Evolutionary conservation across 1,140 invertebrate genomes (phyloP), one percentile per base, ranked within the genome.

Genomic region (Drosophila nannoptera): DNA sequence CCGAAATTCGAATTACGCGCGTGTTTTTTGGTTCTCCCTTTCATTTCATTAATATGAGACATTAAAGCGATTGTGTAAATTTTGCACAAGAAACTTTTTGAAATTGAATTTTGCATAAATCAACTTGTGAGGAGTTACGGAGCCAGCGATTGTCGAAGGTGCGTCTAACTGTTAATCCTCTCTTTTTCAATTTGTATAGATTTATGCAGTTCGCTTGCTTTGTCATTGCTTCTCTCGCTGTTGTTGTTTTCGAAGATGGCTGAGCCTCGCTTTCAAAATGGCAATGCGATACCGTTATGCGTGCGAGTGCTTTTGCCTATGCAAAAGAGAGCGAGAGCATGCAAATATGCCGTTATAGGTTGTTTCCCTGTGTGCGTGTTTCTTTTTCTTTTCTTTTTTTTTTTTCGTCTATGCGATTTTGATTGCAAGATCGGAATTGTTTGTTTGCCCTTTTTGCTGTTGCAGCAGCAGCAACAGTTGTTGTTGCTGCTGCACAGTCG

Each of bases 261-360:
- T 12, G 49, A 4, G 22, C n/a, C 3, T 32, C 7, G 22, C 48
- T 52, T 52, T 35, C 49, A 52, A 36, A 52, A 52, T 52, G 49
- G 49, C 12, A 35, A 33, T 6, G 32, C 12, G 32, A 31, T 14
- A 38, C 32, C 58, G 42, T 60, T 52, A 22, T 29, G 9, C 9
- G 45, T 29, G 22, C 22, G 22, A 22, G 22, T 46, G 14, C 40
- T 31, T n/a, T 8, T 29, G 45, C 16, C 14, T 29, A 9, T 9
- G 14, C 43, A 12, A 32, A 11, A 40, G 36, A 54, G 42, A 46
- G 22, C 22, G 22, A 22, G 49, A 53, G 48, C 42, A 33, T 7
- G 32, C 9, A 61, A 48, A 62, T 55, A 22, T 69, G 46, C 67
- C 67, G 70, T 71, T 71, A 71, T 52, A 69, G 22, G 22, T 22